Evolutionary conservation across 2,888 invertebrate genomes (phyloP).

Genomic region (Phymatocera aterrima): DNA sequence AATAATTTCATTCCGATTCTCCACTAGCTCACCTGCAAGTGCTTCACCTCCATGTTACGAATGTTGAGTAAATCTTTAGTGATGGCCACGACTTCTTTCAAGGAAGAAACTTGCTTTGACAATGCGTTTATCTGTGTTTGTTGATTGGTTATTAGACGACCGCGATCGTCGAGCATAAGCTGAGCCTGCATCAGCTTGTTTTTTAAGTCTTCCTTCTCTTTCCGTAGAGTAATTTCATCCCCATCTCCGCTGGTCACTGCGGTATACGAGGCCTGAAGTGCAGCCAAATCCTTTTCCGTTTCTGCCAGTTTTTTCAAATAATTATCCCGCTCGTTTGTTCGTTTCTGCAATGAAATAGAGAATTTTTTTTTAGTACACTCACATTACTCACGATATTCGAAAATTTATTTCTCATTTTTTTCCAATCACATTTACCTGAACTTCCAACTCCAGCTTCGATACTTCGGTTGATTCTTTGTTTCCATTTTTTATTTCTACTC

Average conservation of each 20-base stretch:
- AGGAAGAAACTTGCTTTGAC: constrained; percentile 83
- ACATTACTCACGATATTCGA: not conserved
- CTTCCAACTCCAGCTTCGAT: constrained; percentile 56
- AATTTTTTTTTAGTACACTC: no score
- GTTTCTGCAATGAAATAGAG: constrained; percentile 57
- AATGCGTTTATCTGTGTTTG: constrained; percentile 87
- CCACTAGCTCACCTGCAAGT: constrained; percentile 78
- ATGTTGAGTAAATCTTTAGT: constrained; percentile 89
- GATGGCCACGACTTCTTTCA: constrained; percentile 88
- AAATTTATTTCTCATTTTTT: no score
- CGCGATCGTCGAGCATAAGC: constrained; percentile 64
- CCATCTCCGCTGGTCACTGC: constrained; percentile 54
- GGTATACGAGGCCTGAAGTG: constrained; percentile 59
- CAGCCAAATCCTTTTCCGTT: constrained; percentile 62
- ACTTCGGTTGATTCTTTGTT: constrained; percentile 43
- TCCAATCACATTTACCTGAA: constrained; percentile 60
- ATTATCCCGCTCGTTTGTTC: constrained; percentile 62
- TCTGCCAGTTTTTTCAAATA: constrained; percentile 63
- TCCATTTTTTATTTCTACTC: constrained; percentile 33
- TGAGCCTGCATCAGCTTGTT: constrained; percentile 62
- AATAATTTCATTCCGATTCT: no score
- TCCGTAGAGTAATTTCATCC: constrained; percentile 56
- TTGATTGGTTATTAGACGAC: constrained; percentile 77
- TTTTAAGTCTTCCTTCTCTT: constrained; percentile 64
- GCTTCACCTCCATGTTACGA: constrained; percentile 86